Evolutionary conservation across 2,888 invertebrate species (phyloP), one percentile per base, ranked within the genome.

Genomic region (Dione vanillae): DNA sequence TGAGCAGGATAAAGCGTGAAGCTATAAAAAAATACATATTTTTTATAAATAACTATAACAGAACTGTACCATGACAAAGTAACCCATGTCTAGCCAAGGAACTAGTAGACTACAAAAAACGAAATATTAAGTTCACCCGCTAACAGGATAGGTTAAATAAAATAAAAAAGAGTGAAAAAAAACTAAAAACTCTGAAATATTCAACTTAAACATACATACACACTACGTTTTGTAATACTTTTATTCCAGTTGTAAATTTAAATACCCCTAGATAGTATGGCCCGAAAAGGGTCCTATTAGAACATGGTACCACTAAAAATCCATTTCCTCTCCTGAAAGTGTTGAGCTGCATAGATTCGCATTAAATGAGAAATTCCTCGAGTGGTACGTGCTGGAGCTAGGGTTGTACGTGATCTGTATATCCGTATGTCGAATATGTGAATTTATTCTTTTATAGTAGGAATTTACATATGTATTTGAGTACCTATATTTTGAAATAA

Each of bases 351-450:
- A 84, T 81, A 80, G 81, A 80, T 80, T 78, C 77, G 78, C 73
- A 80, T 82, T 83, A 88, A 90, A 89, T 90, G 88, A 90, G 82
- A 89, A 90, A 89, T 90, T 88, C 89, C 84, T 83, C 70, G 76
- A 84, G 84, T 81, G 84, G 85, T 79, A 78, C 71, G 73, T 73
- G 74, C 69, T 73, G 64, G 61, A 58, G 47, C 58, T 82, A 83
- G 82, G 75, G 84, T 71, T 78, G 82, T 61, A 54, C 54, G 45
- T 58, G 47, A 67, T 58, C 16, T 52, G n/a, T 52, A 56, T 64
- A 67, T 61, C 69, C 58, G 62, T 67, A 66, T 61, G 27, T 61
- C 61, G 61, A 61, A 5, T 61, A 45, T 16, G n/a, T 61, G 45
- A 45, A 45, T 61, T 45, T 1, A 40, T 56, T 56, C 37, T 56